Evolutionary conservation across 2,113 vertebrate species (phyloP).

Genomic region (Otocyon megalotis): DNA sequence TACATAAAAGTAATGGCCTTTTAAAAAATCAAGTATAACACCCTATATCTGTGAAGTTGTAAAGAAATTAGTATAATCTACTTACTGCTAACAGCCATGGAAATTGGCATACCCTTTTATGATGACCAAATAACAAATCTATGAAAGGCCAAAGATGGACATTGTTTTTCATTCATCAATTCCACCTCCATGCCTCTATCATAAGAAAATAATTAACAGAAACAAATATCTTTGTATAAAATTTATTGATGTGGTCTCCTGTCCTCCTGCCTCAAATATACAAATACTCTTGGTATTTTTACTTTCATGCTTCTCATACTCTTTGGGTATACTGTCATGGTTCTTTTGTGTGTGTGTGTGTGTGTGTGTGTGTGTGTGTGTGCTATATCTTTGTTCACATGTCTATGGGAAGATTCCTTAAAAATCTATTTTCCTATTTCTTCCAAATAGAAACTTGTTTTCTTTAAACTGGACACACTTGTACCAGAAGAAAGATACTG

Average conservation of each 20-base stretch:
- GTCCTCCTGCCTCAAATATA: not conserved
- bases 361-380: too few species aligned
- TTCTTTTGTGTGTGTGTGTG: not conserved
- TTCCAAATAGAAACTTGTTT: not conserved
- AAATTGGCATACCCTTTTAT: not conserved
- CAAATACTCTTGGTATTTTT: not conserved
- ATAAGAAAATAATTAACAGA: not conserved
- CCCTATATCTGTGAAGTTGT: not conserved
- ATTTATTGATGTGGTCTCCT: not conserved
- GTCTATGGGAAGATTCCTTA: not conserved
- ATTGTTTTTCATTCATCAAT: not conserved
- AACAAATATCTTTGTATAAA: not conserved
- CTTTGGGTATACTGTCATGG: not conserved
- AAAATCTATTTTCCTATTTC: not conserved
- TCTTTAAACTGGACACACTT: not conserved
- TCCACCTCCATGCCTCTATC: not conserved
- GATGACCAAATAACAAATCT: not conserved
- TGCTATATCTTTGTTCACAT: not conserved
- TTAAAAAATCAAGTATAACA: not conserved
- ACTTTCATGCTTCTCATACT: not conserved
- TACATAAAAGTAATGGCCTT: not conserved
- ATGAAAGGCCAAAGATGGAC: not conserved
- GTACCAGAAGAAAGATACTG: not conserved
- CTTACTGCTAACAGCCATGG: not conserved
- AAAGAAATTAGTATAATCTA: not conserved